phyloP scores from a whole-genome alignment of 30 jellyfish, hydroid and myxozoan species.

The Catostylus mosaicus region DNA sequence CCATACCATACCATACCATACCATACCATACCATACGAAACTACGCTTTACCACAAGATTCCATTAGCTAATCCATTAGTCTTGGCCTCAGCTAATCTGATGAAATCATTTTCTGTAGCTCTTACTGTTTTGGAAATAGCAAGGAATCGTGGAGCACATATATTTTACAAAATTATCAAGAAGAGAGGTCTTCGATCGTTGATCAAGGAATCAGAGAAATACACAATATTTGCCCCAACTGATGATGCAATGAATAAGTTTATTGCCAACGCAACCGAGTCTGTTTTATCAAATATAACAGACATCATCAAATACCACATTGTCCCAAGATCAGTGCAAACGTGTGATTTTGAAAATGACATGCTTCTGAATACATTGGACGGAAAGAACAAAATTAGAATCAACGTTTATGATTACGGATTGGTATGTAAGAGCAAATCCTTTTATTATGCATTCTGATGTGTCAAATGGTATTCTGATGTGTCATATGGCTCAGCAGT shows the following conservation, averaged over 20 bases:
- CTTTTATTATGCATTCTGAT: no score
- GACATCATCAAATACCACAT: constrained; percentile 55
- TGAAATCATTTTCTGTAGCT: constrained; percentile 19
- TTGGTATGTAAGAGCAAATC: constrained; percentile 53
- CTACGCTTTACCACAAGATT: no score
- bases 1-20: not conserved
- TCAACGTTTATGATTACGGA: constrained; percentile 66
- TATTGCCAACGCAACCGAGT: constrained; percentile 32
- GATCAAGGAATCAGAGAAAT: constrained; percentile 37
- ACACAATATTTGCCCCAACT: constrained; percentile 72
- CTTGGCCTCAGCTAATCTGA: no score
- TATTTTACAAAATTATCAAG: constrained; percentile 31
- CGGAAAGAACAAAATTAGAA: constrained; percentile 49
- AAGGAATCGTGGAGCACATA: constrained; percentile 40
- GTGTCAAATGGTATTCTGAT: no score
- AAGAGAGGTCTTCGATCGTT: constrained; percentile 48
- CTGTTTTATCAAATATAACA: constrained; percentile 24
- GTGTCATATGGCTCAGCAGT: no score
- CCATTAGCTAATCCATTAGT: no score
- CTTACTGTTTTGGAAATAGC: constrained; percentile 62
- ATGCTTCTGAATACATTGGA: constrained; percentile 60
- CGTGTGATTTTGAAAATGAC: constrained; percentile 58
- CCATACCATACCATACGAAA: not conserved
- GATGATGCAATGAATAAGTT: constrained; percentile 58
- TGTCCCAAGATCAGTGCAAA: constrained; percentile 50